phyloP scores from a whole-genome alignment of 2,113 vertebrate species.

The Mobula birostris region DNA sequence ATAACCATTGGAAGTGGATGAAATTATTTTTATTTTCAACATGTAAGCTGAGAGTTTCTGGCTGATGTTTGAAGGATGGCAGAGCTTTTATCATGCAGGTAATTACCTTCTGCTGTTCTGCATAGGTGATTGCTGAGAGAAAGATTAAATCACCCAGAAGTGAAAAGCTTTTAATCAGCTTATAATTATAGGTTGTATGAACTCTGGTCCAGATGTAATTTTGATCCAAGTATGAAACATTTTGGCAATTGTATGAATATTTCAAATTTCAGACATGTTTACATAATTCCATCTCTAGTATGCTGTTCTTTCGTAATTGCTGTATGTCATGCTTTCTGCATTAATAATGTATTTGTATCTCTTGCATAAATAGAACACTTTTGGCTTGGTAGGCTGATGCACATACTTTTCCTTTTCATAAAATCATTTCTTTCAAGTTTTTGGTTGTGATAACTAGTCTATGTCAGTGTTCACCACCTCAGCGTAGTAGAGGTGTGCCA shows the following conservation, averaged over 20 bases:
- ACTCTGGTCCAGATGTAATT: not conserved
- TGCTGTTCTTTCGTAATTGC: not conserved
- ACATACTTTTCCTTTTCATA: not conserved
- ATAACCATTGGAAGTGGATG: too few species aligned
- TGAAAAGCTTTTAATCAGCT: not conserved
- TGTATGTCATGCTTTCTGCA: not conserved
- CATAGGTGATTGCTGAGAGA: not conserved
- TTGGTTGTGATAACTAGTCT: not conserved
- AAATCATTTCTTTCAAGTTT: not conserved
- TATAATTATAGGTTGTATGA: not conserved
- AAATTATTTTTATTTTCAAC: not conserved
- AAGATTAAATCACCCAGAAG: not conserved
- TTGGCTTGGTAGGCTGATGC: not conserved
- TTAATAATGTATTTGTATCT: not conserved
- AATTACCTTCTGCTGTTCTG: not conserved
- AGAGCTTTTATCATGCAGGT: not conserved
- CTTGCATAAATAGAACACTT: not conserved
- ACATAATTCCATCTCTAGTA: not conserved
- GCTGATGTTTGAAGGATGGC: not conserved
- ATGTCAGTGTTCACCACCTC: not conserved
- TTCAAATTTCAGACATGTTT: not conserved
- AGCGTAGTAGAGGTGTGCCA: too few species aligned
- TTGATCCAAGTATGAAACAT: not conserved
- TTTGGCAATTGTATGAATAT: conserved; percentile 2
- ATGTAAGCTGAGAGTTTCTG: not conserved